Percentiles rank a stretch among this genome's conserved stretches.
Evolutionary conservation across 1,140 invertebrate genomes (phyloP).

Genomic region (Rhagoletis zephyria): DNA sequence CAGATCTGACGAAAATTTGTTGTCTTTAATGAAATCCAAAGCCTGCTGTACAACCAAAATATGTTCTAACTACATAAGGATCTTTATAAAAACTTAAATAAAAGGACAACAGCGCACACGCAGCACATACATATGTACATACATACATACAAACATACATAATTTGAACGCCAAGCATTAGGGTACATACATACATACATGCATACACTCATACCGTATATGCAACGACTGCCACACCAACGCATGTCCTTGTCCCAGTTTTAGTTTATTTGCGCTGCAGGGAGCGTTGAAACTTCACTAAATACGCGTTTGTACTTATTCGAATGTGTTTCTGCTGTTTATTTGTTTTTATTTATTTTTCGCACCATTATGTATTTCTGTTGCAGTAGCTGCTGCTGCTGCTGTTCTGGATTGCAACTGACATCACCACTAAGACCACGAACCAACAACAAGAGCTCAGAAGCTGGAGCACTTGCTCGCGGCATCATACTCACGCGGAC

Average conservation of each 20-base stretch:
- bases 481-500: neutral
- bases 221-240: neutral
- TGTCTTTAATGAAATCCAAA: too few species aligned
- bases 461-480: neutral
- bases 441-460: neutral
- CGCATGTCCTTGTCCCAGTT: constrained; percentile 41
- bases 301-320: neutral
- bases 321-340: neutral
- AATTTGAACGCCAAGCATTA: neutral
- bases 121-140: neutral
- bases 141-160: neutral
- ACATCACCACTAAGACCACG: neutral
- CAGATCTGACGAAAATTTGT: too few species aligned
- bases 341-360: too few species aligned
- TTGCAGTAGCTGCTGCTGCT: neutral
- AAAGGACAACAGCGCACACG: too few species aligned
- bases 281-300: constrained; percentile 46
- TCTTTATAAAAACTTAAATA: too few species aligned
- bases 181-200: neutral
- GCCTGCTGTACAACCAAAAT: too few species aligned
- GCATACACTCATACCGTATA: neutral
- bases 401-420: constrained; percentile 3
- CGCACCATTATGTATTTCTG: neutral
- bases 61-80: too few species aligned
- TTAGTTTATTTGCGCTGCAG: constrained; percentile 40